A percentile compares a stretch with the other conserved stretches of the same genome.
phyloP scores from a whole-genome alignment of 2,113 vertebrate genomes.

The Cercocebus atys region DNA sequence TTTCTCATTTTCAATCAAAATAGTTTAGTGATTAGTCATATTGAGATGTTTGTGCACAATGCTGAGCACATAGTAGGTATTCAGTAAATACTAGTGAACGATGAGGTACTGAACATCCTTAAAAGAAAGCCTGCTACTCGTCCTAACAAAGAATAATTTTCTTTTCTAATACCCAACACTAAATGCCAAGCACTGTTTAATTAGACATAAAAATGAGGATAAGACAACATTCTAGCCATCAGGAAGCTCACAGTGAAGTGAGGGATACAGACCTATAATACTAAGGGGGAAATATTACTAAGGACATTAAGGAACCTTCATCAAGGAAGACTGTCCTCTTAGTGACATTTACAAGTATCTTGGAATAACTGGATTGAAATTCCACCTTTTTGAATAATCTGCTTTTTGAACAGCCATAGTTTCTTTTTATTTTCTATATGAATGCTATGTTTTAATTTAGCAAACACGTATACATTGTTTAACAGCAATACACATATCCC shows the following conservation, averaged over 20 bases:
- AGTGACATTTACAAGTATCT: neutral
- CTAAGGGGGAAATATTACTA: neutral
- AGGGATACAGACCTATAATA: neutral
- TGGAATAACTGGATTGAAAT: neutral
- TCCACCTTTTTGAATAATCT: neutral
- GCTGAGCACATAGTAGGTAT: neutral
- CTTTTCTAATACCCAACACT: neutral
- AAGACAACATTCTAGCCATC: neutral
- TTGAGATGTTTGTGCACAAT: neutral
- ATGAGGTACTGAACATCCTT: neutral
- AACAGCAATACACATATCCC: neutral
- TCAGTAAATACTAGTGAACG: neutral
- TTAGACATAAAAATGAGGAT: neutral
- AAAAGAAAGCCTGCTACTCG: neutral
- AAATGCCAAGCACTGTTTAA: neutral
- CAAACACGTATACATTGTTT: neutral
- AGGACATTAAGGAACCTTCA: neutral
- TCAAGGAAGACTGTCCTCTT: neutral
- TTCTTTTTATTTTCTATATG: neutral
- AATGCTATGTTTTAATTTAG: neutral
- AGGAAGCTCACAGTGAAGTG: neutral
- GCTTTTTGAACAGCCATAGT: neutral
- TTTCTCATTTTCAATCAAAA: neutral
- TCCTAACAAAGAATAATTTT: neutral
- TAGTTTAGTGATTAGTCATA: neutral